Evolutionary conservation across 2,113 vertebrate genomes (phyloP), one percentile per base, ranked within the genome.

Genomic region (Sorex araneus): DNA sequence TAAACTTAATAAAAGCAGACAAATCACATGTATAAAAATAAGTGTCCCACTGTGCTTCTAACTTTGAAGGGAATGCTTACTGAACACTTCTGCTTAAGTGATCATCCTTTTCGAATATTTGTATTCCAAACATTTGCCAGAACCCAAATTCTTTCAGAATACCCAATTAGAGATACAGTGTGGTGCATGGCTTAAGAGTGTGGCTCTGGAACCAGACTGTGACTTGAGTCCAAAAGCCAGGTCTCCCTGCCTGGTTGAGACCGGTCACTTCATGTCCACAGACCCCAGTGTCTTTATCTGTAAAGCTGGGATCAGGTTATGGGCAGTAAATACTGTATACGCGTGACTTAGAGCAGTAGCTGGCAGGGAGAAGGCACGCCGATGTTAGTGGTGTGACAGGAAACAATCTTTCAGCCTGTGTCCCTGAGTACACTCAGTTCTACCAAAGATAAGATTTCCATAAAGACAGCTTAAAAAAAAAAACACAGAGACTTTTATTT

Each of bases 41-140:
- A 90, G 60, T 91, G 10, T 76, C 71, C 16, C 27, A 63, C 27
- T 89, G 3, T 76, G 2, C 75, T 90, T 82, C 34, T 45, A 66
- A 90, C 40, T 67, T 81, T 84, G 89, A 91, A 86, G 66, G 21
- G 63, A 94, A 94, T 60, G 57, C 89, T 43, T 47, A 77, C 21
- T 54, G 71, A 79, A 69, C 90, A 25, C 19, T 71, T 78, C 21
- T 25, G 2, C 69, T 87, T 88, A 88, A 32, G 25, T 76, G 8
- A 57, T 50, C 91, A 64, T 81, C 1, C 18, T 69, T 40, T 69
- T 45, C 73, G 5, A 84, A 28, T 76, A 8, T 74, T 87, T 34
- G 63, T 77, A 70, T 34, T 80, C 79, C 66, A 15, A 43, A 79
- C 9, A 50, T 85, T 71, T 60, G 60, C 4, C 4, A 40, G 88